Percentiles rank a stretch among this genome's conserved stretches.
Evolutionary conservation across 2,113 vertebrate species (phyloP).

Genomic region (Lepidothrix coronata): DNA sequence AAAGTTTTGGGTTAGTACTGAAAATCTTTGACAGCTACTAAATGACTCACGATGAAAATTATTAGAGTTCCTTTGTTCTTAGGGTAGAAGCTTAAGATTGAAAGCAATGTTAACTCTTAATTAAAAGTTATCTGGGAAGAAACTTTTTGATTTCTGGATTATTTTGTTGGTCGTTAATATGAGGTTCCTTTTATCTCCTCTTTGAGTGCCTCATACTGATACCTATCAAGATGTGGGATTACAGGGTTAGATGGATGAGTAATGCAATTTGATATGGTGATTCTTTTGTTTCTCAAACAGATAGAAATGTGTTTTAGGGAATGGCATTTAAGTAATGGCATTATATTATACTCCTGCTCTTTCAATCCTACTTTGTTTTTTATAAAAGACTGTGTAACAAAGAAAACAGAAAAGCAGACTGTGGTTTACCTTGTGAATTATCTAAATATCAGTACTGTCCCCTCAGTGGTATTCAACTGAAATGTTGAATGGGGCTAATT

Average conservation of each 20-base stretch:
- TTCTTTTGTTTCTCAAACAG: neutral
- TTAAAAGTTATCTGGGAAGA: neutral
- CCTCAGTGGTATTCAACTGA: neutral
- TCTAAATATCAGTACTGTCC: neutral
- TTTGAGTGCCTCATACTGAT: neutral
- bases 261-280: slow-evolving; percentile 8
- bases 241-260: neutral
- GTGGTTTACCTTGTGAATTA: neutral
- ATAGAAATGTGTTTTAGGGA: neutral
- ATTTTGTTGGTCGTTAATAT: neutral
- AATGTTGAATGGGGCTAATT: neutral
- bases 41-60: neutral
- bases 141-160: neutral
- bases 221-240: neutral
- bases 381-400: neutral
- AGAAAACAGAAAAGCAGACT: neutral
- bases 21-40: neutral
- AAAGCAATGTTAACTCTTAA: neutral
- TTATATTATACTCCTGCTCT: neutral
- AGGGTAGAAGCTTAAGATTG: neutral
- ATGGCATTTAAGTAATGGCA: neutral
- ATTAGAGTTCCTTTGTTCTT: neutral
- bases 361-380: neutral
- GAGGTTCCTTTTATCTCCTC: neutral
- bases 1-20: neutral